phyloP scores from a whole-genome alignment of 2,113 vertebrate species.

The Alaudala cheleensis region DNA sequence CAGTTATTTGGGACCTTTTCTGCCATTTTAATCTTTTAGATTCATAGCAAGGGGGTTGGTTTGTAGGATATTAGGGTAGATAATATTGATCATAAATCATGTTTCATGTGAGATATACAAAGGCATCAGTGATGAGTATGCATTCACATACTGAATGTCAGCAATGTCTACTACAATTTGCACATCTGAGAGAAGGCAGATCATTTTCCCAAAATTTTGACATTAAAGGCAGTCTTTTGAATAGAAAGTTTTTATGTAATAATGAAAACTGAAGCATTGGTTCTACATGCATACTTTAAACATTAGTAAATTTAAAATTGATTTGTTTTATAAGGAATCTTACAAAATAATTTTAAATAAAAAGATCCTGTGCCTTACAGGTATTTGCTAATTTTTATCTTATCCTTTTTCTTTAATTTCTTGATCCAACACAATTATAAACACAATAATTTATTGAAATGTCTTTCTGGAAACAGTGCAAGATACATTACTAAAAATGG shows the following conservation, averaged over 20 bases:
- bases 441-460: neutral
- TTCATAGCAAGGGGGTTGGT: neutral
- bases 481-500: neutral
- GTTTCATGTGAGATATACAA: neutral
- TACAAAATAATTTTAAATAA: neutral
- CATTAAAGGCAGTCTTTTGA: neutral
- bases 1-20: neutral
- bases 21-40: neutral
- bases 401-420: neutral
- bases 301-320: neutral
- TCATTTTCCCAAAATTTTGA: neutral
- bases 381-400: neutral
- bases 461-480: neutral
- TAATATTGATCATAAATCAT: neutral
- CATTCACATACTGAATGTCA: neutral
- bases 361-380: neutral
- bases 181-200: neutral
- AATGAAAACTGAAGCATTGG: neutral
- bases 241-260: neutral
- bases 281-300: neutral
- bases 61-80: neutral
- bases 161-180: neutral
- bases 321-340: neutral
- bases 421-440: neutral
- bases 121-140: neutral